phyloP scores from a whole-genome alignment of 2,888 invertebrate genomes.

The Stenichneumon culpator region DNA sequence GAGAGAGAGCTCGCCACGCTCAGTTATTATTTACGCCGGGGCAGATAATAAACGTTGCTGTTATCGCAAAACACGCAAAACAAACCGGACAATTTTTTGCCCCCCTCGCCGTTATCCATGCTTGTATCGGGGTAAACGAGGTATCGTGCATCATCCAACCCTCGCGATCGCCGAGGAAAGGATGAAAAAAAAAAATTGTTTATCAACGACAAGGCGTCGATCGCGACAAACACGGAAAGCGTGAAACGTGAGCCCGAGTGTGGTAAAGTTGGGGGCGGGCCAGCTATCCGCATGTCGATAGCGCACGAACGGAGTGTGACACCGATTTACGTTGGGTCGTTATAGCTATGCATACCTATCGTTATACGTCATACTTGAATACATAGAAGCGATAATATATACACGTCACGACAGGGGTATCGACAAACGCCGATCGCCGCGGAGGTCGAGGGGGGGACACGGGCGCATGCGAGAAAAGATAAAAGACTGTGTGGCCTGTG shows the following conservation, averaged over 20 bases:
- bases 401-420: slow-evolving; percentile 1
- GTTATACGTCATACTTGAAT: slow-evolving; percentile 15
- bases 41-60: slow-evolving; percentile 22
- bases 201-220: slow-evolving; percentile 40
- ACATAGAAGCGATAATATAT: slow-evolving; percentile 2
- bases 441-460: not conserved
- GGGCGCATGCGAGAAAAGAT: not conserved
- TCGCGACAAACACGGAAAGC: slow-evolving; percentile 22
- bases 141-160: not conserved
- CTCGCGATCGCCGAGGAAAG: not conserved
- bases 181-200: slow-evolving; percentile 22
- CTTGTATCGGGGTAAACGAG: slow-evolving; percentile 28
- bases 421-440: slow-evolving; percentile 19
- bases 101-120: not conserved
- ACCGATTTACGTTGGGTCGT: slow-evolving; percentile 32
- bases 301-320: slow-evolving; percentile 39
- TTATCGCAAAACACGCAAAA: slow-evolving; percentile 34
- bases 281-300: slow-evolving; percentile 21
- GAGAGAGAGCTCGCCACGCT: not conserved
- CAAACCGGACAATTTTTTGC: slow-evolving; percentile 24
- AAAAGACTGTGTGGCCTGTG: not conserved
- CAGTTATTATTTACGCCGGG: slow-evolving; percentile 32
- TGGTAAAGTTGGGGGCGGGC: slow-evolving; percentile 6
- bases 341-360: slow-evolving; percentile 9
- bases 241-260: slow-evolving; percentile 20